Base-by-base conservation (phyloP, 1,140 invertebrate genomes). In the Hirudo medicinalis region DNA sequence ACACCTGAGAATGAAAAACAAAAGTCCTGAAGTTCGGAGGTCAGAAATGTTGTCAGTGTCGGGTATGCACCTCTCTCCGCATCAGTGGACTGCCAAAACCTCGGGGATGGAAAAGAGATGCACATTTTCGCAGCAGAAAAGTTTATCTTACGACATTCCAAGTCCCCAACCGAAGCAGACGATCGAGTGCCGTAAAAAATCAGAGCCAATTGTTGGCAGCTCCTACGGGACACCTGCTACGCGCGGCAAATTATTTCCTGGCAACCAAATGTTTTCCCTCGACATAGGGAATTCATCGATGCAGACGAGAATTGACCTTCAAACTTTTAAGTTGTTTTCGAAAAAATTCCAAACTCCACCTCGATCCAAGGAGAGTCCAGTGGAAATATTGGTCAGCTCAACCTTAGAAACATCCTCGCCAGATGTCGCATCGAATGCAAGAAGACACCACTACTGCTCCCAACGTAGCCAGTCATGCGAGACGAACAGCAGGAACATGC, bases 131-230 rank as follows among this genome's bases (percentile, higher is more conserved):
- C 32, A 70, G 53, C 69, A 70, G 69, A 70, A 70, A 49, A 70
- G 69, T 25, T 70, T 70, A 2, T 70, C 69, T 9, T 70, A 70
- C 69, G 69, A 70, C 53, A 49, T 70, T 49, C 69, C 69, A 25
- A 70, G 69, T n/a, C 19, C 25, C 19, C 69, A 70, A 2, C 22
- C 49, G 5, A 36, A 25, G 49, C 69, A 36, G 25, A 49, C 32
- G 27, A 32, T 54, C 36, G 36, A 70, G 29, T 53, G 27, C 53
- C 69, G 69, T 17, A 70, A 70, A 49, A 36, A 70, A 49, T 70
- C 69, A 17, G 69, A 70, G 49, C 69, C 69, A 25, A 70, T 70
- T 36, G 69, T 70, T 17, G 53, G 69, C 29, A 70, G 69, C 53
- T 54, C 32, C n/a, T 25, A 25, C 13, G 5, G n/a, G n/a, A 36